Percentiles rank a stretch among this genome's conserved stretches.
Evolutionary conservation across 2,113 vertebrate species (phyloP).

Genomic region (Bos javanicus): DNA sequence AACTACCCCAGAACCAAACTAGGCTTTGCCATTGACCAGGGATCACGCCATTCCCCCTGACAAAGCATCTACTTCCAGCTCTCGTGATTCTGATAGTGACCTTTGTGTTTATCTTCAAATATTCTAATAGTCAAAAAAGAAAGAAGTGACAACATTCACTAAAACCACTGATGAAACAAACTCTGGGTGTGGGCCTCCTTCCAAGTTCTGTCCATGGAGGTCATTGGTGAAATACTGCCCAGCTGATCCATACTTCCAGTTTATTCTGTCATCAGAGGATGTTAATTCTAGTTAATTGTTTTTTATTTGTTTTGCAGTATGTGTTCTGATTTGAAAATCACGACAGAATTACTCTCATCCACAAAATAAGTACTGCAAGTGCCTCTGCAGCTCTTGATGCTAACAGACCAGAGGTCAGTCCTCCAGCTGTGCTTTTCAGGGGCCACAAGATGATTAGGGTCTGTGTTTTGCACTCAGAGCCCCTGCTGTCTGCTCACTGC

Average conservation of each 20-base stretch:
- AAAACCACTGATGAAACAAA: not conserved
- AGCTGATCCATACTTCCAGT: not conserved
- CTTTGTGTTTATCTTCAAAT: slow-evolving; percentile 19
- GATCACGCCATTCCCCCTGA: not conserved
- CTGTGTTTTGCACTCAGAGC: not conserved
- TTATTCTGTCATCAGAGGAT: not conserved
- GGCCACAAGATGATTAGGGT: slow-evolving; percentile 28
- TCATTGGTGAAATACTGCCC: not conserved
- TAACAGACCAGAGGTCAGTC: slow-evolving; percentile 50
- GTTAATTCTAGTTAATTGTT: not conserved
- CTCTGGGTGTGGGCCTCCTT: not conserved
- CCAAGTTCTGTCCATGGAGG: not conserved
- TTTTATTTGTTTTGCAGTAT: slow-evolving; percentile 53
- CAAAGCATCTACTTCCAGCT: not conserved
- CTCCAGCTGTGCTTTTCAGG: slow-evolving; percentile 58
- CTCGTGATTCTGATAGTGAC: not conserved
- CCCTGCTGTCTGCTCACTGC: not conserved
- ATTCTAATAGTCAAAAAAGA: not conserved
- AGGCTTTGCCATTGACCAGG: not conserved
- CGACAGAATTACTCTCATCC: not conserved
- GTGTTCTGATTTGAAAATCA: slow-evolving; percentile 51
- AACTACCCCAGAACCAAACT: not conserved
- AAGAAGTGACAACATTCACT: not conserved
- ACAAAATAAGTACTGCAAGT: slow-evolving; percentile 46
- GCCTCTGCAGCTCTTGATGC: slow-evolving; percentile 53